Evolutionary conservation across 2,797 vertebrate species (phyloP).

Genomic region (Scomberomorus guttatus): DNA sequence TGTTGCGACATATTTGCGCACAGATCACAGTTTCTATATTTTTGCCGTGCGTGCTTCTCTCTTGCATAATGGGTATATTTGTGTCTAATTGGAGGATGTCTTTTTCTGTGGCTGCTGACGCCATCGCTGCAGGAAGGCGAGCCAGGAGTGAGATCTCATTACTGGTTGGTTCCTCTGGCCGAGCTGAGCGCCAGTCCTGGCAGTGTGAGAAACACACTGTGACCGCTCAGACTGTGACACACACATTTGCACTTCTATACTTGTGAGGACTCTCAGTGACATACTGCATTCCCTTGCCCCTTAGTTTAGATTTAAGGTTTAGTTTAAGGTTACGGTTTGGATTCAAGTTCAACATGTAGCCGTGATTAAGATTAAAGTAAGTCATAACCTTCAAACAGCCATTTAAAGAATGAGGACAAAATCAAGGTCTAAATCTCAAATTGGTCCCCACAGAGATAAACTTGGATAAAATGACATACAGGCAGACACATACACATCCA

Average conservation of each 20-base stretch:
- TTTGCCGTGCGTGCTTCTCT: not conserved
- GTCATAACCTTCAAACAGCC: not conserved
- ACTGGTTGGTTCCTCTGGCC: slow-evolving; percentile 33
- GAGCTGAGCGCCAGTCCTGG: slow-evolving; percentile 36
- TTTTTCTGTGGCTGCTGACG: slow-evolving; percentile 53
- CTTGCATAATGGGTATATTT: slow-evolving; percentile 21
- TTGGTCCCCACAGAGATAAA: not conserved
- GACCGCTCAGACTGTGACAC: slow-evolving; percentile 26
- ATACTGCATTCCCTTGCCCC: no score
- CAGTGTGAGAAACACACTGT: slow-evolving; percentile 28
- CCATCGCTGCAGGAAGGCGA: slow-evolving; percentile 30
- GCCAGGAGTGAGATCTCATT: slow-evolving; percentile 59
- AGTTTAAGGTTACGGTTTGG: no score
- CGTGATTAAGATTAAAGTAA: no score
- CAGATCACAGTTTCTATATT: not conserved
- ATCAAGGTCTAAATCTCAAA: not conserved
- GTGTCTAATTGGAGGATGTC: slow-evolving; percentile 34
- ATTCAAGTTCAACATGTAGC: no score
- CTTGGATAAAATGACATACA: no score
- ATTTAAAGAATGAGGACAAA: not conserved
- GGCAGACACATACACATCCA: slow-evolving; percentile 8
- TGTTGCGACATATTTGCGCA: not conserved
- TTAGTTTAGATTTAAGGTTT: no score
- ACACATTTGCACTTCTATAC: no score
- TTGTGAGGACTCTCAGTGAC: no score